These are phyloP conservation scores for Venusia cambrica DNA, from an alignment of 2,888 invertebrate species.

Conservation along the genomic window DNA sequence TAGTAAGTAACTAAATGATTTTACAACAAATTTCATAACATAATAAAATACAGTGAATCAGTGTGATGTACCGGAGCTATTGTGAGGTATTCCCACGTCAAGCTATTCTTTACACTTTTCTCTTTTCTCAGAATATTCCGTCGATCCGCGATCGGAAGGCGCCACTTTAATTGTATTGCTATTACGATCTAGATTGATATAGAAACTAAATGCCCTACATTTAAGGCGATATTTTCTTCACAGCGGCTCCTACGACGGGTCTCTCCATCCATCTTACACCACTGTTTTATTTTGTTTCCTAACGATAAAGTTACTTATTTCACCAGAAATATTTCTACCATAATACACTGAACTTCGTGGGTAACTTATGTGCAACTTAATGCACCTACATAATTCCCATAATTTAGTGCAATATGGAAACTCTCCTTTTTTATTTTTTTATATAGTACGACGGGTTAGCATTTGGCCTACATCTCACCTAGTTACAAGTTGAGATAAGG, in stretches of 20 bases:
- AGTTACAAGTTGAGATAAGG: too few species aligned
- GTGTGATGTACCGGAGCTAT: constrained; percentile 63
- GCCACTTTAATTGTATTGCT: constrained; percentile 47
- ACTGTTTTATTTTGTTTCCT: too few species aligned
- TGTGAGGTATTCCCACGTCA: constrained; percentile 65
- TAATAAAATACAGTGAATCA: constrained; percentile 75
- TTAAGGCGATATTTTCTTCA: neutral
- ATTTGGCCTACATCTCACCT: too few species aligned
- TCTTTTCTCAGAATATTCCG: constrained; percentile 72
- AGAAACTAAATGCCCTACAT: constrained; percentile 25
- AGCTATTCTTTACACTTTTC: constrained; percentile 74
- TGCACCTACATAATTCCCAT: too few species aligned
- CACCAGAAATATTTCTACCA: too few species aligned
- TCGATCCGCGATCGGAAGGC: constrained; percentile 63
- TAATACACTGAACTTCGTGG: too few species aligned
- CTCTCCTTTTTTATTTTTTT: too few species aligned
- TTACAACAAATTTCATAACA: constrained; percentile 50
- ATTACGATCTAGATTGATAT: constrained; percentile 42
- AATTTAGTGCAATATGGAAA: too few species aligned
- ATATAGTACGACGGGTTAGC: too few species aligned
- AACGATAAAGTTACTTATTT: too few species aligned
- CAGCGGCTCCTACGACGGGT: constrained; percentile 7
- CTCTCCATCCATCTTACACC: constrained; percentile 15
- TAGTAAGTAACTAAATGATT: constrained; percentile 18
- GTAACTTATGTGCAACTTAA: too few species aligned